Base-by-base conservation (phyloP, 2,113 vertebrate genomes). In the Gymnobelideus leadbeateri region DNA sequence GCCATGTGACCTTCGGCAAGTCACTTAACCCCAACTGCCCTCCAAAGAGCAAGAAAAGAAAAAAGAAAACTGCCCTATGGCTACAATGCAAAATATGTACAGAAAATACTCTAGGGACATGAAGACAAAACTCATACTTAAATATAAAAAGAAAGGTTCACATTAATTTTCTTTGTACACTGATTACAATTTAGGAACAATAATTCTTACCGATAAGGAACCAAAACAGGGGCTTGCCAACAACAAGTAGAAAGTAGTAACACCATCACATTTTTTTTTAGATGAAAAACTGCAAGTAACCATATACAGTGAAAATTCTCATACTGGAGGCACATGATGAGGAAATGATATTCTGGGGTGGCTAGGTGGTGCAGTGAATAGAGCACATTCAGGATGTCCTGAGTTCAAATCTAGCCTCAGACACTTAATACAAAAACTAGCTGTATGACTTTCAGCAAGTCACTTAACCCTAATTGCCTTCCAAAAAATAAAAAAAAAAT, bases 71-170 rank as follows among this genome's bases (percentile, higher is more conserved):
- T 4, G 4, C 98, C 97, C 98, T 77, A 97, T 93, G 95, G 68
- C 94, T 0, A 46, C 96, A 95, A 95, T 97, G 94, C 98, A 97
- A 98, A 98, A 98, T 98, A 98, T 98, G 98, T 98, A 98, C 95
- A 98, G 94, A 98, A 68, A 97, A 93, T 95, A 9, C 93, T 97
- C 96, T 95, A 97, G 90, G 93, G 95, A 92, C 96, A 96, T 57
- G 94, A 96, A 92, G 96, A 96, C 94, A 96, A 96, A 84, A 96
- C 91, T 95, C 93, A 94, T 97, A 91, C 92, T 98, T 97, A 98
- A 98, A 98, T 96, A 98, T 8, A 97, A 93, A 49, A 92, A 97
- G 94, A 95, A 90, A 95, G 91, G 0, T 91, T 55, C 89, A 94
- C 94, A 24, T 95, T 96, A 98, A 97, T 98, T 96, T 97, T 84